Evolutionary conservation across 1,140 invertebrate genomes (phyloP).

Genomic region (Littorina saxatilis): DNA sequence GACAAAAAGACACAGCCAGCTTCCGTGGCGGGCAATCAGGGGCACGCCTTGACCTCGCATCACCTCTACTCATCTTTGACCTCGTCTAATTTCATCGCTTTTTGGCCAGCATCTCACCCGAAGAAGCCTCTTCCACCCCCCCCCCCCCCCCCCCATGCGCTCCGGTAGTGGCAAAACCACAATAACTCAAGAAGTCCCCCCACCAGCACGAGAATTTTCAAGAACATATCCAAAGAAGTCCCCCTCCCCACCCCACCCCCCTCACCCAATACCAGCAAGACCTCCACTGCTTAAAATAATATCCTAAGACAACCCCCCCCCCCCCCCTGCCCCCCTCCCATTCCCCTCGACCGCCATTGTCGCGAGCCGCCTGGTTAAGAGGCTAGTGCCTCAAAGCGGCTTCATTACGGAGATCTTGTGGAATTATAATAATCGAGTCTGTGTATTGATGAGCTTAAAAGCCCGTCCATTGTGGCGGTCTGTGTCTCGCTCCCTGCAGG

Average conservation of each 20-base stretch:
- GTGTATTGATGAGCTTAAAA: slow-evolving; percentile 29
- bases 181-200: too few species aligned
- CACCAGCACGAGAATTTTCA: too few species aligned
- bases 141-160: neutral
- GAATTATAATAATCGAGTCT: slow-evolving; percentile 31
- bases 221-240: too few species aligned
- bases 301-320: too few species aligned
- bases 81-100: slow-evolving; percentile 26
- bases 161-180: too few species aligned
- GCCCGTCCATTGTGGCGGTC: slow-evolving; percentile 1
- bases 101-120: too few species aligned
- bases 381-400: slow-evolving; percentile 11
- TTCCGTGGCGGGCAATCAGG: slow-evolving; percentile 14
- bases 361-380: neutral
- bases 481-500: neutral
- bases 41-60: neutral
- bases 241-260: too few species aligned
- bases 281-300: too few species aligned
- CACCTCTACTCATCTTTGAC: slow-evolving; percentile 2
- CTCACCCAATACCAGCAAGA: too few species aligned
- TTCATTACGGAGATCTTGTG: slow-evolving; percentile 19
- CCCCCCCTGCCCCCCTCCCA: neutral
- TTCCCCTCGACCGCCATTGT: slow-evolving; percentile 5
- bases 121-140: too few species aligned
- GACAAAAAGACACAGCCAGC: neutral